A percentile compares a stretch with the other conserved stretches of the same genome.
Evolutionary conservation across 2,113 vertebrate species (phyloP).

Genomic region (Pygoscelis adeliae): DNA sequence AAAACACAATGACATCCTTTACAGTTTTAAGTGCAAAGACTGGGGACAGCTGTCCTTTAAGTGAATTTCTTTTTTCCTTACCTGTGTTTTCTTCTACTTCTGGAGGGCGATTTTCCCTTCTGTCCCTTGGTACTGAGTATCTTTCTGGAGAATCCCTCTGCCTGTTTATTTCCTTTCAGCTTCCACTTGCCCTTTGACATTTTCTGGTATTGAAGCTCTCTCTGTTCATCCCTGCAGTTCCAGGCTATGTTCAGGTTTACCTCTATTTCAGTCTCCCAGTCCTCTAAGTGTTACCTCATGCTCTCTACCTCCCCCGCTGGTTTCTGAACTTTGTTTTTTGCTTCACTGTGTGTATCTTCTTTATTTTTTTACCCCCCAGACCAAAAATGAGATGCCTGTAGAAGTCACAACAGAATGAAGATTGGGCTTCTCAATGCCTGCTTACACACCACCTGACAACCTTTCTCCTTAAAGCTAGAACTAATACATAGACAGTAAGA

Average conservation of each 20-base stretch:
- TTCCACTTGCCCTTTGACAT: background rate
- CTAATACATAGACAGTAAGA: background rate
- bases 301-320: accelerated
- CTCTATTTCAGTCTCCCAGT: background rate
- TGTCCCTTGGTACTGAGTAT: background rate
- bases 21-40: background rate
- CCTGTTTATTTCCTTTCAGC: background rate
- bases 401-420: background rate
- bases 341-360: background rate
- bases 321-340: background rate
- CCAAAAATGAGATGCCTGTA: background rate
- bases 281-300: background rate
- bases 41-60: background rate
- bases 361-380: background rate
- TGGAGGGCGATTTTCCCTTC: background rate
- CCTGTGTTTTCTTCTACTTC: background rate
- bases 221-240: background rate
- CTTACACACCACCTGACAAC: background rate
- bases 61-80: background rate
- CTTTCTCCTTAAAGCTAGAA: background rate
- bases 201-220: background rate
- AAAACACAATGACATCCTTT: background rate
- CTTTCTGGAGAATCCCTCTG: background rate
- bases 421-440: background rate
- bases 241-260: background rate